Evolutionary conservation across 2,797 vertebrate genomes (phyloP).

Genomic region (Ctenopoma multispine): DNA sequence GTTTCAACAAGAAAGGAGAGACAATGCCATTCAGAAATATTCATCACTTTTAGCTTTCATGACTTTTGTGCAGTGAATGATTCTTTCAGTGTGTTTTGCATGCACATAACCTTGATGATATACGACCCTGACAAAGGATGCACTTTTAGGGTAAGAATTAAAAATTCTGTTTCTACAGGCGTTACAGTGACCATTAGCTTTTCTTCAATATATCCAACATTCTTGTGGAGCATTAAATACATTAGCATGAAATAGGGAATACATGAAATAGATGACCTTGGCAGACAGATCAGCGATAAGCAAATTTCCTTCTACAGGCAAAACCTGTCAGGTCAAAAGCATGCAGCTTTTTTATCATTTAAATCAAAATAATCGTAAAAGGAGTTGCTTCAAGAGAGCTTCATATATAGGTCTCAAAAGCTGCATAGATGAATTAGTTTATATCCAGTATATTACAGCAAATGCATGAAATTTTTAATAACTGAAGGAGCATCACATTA

Average conservation of each 20-base stretch:
- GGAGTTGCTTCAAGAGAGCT: background rate
- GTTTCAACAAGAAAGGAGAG: conserved; percentile 54
- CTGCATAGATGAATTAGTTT: background rate
- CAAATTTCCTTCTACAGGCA: conserved; percentile 22
- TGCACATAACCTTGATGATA: conserved; percentile 45
- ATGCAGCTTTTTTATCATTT: conserved; percentile 4
- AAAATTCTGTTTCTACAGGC: conserved; percentile 15
- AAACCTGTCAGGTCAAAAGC: conserved; percentile 33
- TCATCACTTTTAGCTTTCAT: conserved; percentile 49
- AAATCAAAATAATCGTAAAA: background rate
- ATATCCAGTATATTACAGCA: background rate
- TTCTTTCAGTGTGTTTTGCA: conserved; percentile 51
- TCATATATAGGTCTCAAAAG: background rate
- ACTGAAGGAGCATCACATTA: conserved; percentile 19
- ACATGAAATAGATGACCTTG: conserved; percentile 38
- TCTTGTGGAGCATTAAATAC: conserved; percentile 38
- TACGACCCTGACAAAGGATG: conserved; percentile 34
- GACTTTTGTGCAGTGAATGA: conserved; percentile 25
- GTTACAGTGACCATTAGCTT: conserved; percentile 27
- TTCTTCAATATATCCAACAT: conserved; percentile 25
- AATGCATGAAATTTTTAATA: conserved; percentile 22
- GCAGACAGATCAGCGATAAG: conserved; percentile 19
- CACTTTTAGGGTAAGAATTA: conserved; percentile 3
- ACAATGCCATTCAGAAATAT: conserved; percentile 54
- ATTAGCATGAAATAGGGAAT: conserved; percentile 25